Evolutionary conservation across 2,113 vertebrate genomes (phyloP).

Genomic region (Hirundichthys speculiger): DNA sequence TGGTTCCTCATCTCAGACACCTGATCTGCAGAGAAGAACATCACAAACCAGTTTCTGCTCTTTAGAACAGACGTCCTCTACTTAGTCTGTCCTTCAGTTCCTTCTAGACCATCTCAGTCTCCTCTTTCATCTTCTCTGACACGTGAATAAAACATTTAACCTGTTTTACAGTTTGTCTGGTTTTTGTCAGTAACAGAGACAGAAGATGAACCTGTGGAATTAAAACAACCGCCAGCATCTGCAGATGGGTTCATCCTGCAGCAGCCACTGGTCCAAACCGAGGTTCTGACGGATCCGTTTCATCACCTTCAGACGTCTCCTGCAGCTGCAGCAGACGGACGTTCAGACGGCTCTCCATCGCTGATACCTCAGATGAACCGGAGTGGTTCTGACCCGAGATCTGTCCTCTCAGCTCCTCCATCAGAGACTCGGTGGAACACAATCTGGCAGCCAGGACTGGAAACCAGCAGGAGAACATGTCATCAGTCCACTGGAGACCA

Average conservation of each 20-base stretch:
- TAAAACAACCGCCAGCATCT: too few species aligned
- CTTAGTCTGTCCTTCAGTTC: too few species aligned
- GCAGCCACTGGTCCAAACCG: too few species aligned
- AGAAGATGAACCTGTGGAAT: too few species aligned
- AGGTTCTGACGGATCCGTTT: background rate
- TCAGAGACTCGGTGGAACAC: constrained; percentile 42
- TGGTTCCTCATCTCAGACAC: background rate
- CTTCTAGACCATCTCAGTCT: too few species aligned
- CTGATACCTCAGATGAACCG: constrained; percentile 9
- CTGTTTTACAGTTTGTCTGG: too few species aligned
- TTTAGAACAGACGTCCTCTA: too few species aligned
- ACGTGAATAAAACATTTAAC: too few species aligned
- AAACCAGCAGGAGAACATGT: constrained; percentile 8
- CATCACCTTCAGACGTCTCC: constrained; percentile 27
- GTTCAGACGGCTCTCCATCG: constrained; percentile 8
- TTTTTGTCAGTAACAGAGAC: too few species aligned
- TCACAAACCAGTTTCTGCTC: background rate
- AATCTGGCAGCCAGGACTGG: constrained; percentile 46
- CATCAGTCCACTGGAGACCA: background rate
- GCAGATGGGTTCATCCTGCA: too few species aligned
- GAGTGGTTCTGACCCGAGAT: constrained; percentile 50
- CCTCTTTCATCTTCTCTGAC: too few species aligned
- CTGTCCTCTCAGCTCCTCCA: constrained; percentile 55
- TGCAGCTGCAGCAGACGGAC: constrained; percentile 12
- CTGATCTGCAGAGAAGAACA: constrained; percentile 11